These are phyloP conservation scores for Sipha flava DNA, from an alignment of 1,140 invertebrate species.

Conservation along the genomic window DNA sequence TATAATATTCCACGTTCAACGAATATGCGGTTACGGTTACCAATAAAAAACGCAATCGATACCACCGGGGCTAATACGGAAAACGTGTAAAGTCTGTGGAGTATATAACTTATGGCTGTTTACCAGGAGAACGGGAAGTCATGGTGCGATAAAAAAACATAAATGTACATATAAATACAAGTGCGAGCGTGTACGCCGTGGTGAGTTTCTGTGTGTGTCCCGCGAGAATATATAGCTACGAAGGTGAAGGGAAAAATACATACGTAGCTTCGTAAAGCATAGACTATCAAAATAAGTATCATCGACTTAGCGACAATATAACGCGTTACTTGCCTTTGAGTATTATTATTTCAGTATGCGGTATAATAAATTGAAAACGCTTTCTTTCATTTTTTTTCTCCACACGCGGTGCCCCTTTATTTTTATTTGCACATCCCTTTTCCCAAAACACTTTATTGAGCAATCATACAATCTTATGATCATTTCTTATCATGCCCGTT, in stretches of 20 bases:
- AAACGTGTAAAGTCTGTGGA: constrained; percentile 28
- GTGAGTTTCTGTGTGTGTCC: background rate
- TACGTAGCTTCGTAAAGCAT: background rate
- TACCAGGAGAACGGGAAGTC: constrained; percentile 27
- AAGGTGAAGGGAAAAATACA: background rate
- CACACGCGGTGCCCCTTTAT: background rate
- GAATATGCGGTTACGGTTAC: background rate
- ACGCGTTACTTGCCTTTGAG: background rate
- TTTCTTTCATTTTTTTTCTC: background rate
- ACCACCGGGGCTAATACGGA: constrained; percentile 10
- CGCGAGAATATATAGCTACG: background rate
- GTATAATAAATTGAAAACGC: constrained; percentile 18
- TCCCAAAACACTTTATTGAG: constrained; percentile 4
- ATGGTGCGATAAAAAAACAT: constrained; percentile 29
- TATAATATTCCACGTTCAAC: background rate
- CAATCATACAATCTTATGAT: background rate
- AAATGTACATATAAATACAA: background rate
- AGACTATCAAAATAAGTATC: constrained; percentile 28
- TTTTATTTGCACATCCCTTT: background rate
- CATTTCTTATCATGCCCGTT: constrained; percentile 2
- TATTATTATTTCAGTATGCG: constrained; percentile 21
- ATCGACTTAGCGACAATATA: constrained; percentile 24
- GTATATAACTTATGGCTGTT: constrained; percentile 30
- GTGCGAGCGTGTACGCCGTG: too few relatives aligned
- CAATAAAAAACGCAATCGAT: constrained; percentile 24